Percentiles rank a stretch among this genome's conserved stretches.
These are phyloP conservation scores for Tenualosa ilisha DNA, from an alignment of 2,797 vertebrate genomes.

Conservation along the genomic window DNA sequence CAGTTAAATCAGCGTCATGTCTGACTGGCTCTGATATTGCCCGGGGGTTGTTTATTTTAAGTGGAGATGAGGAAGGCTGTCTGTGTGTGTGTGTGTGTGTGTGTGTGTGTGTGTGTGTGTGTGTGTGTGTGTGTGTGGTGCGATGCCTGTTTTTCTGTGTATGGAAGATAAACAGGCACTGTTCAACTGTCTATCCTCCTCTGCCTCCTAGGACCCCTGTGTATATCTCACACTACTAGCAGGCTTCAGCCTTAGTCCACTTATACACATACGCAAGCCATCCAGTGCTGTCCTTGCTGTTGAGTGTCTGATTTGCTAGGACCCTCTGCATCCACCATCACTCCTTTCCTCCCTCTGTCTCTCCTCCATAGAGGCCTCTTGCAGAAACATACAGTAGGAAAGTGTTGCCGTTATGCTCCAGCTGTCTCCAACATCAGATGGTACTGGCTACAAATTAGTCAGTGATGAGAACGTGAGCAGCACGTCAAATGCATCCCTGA, in stretches of 20 bases:
- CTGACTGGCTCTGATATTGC: constrained; percentile 41
- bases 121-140: not conserved
- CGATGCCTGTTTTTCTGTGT: not conserved
- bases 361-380: constrained; percentile 8
- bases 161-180: constrained; percentile 26
- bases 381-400: not conserved
- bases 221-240: constrained; percentile 34
- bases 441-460: constrained; percentile 75
- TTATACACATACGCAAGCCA: not conserved
- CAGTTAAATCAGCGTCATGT: constrained; percentile 57
- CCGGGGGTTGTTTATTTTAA: constrained; percentile 45
- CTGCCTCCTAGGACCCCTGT: constrained; percentile 17
- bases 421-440: constrained; percentile 63
- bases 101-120: constrained; percentile 12
- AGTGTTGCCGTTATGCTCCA: constrained; percentile 20
- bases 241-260: not conserved
- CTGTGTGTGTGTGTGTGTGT: constrained; percentile 2
- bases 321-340: not conserved
- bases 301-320: not conserved
- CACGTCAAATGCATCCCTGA: constrained; percentile 38
- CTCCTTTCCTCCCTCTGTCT: constrained; percentile 33
- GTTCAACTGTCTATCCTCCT: constrained; percentile 29
- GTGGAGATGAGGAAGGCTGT: constrained; percentile 31
- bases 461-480: constrained; percentile 55
- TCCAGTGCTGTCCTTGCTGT: not conserved